Percentiles rank a stretch among this genome's conserved stretches.
These are phyloP conservation scores for Sciurus vulgaris DNA, from an alignment of 2,797 vertebrate genomes.

Conservation along the genomic window DNA sequence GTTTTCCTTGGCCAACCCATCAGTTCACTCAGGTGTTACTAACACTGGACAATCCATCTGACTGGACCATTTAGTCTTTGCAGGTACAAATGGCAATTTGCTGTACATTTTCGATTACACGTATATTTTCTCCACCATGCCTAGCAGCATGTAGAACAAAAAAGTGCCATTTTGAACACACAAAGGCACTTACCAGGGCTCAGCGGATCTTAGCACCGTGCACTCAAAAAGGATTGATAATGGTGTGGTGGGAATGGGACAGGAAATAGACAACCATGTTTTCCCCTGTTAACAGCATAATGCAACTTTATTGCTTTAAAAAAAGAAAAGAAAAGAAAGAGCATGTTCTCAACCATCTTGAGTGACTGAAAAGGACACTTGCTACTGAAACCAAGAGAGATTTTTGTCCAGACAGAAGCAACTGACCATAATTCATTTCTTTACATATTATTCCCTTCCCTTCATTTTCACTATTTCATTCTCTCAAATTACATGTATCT, in stretches of 20 bases:
- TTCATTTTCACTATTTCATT: slow-evolving; percentile 23
- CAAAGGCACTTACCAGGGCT: slow-evolving; percentile 91
- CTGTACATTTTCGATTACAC: slow-evolving; percentile 93
- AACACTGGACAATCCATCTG: slow-evolving; percentile 89
- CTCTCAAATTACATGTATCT: slow-evolving; percentile 61
- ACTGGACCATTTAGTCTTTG: slow-evolving; percentile 87
- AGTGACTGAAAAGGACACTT: slow-evolving; percentile 75
- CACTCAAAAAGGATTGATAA: slow-evolving; percentile 90
- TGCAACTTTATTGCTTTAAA: slow-evolving; percentile 87
- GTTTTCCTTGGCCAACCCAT: slow-evolving; percentile 87
- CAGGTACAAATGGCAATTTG: slow-evolving; percentile 97
- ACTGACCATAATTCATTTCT: slow-evolving; percentile 42
- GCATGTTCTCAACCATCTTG: slow-evolving; percentile 81
- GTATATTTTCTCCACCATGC: slow-evolving; percentile 90
- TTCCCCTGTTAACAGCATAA: slow-evolving; percentile 90
- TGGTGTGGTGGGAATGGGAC: slow-evolving; percentile 88
- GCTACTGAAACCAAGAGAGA: slow-evolving; percentile 47
- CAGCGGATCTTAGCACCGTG: slow-evolving; percentile 88
- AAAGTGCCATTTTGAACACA: slow-evolving; percentile 90
- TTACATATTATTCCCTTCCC: neutral
- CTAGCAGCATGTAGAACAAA: slow-evolving; percentile 95
- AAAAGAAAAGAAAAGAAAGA: slow-evolving; percentile 78
- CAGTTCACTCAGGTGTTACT: slow-evolving; percentile 94
- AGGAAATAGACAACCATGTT: slow-evolving; percentile 87
- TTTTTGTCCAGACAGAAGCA: slow-evolving; percentile 61